A percentile compares a stretch with the other conserved stretches of the same genome.
Evolutionary conservation across 2,888 invertebrate species (phyloP).

Genomic region (Creontiades dilutus): DNA sequence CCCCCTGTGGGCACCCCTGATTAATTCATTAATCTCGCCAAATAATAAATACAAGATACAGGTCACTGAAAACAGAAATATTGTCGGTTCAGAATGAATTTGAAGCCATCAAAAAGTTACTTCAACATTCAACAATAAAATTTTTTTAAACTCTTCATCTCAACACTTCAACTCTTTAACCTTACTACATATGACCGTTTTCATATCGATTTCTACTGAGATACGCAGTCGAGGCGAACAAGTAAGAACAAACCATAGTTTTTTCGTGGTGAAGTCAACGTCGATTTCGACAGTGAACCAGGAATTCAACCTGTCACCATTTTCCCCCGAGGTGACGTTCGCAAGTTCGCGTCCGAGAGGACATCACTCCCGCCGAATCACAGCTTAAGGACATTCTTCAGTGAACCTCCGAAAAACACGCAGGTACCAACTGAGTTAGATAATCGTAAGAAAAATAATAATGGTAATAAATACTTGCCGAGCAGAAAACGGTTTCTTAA

Average conservation of each 20-base stretch:
- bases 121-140: no score
- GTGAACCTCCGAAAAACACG: slow-evolving; percentile 19
- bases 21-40: no score
- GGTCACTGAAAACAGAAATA: no score
- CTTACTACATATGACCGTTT: neutral
- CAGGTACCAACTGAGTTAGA: neutral
- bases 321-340: slow-evolving; percentile 29
- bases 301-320: slow-evolving; percentile 20
- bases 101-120: no score
- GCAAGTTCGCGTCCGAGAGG: slow-evolving; percentile 38
- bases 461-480: no score
- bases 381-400: neutral
- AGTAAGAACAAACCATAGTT: neutral
- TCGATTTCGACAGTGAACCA: neutral
- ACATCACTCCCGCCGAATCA: neutral
- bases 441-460: neutral
- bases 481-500: no score
- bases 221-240: neutral
- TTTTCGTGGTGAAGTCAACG: neutral
- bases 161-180: neutral
- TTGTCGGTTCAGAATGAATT: no score
- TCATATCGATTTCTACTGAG: neutral
- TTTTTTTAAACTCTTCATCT: no score
- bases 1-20: no score
- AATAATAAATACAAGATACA: no score